These are phyloP conservation scores for Popillia japonica DNA, from an alignment of 1,140 invertebrate species.

Conservation along the genomic window DNA sequence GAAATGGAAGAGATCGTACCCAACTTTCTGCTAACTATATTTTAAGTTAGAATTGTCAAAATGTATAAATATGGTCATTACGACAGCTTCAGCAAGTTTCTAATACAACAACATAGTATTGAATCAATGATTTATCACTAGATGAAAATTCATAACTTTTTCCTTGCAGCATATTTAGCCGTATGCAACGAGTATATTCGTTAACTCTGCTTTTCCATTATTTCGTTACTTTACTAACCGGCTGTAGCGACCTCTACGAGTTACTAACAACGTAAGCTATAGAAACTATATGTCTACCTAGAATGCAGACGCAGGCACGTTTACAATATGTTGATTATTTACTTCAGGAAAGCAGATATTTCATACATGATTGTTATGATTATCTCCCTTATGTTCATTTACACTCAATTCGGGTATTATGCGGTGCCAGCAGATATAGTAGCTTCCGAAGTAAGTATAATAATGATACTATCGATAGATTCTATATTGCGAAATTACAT, in stretches of 20 bases:
- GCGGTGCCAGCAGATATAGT: background rate
- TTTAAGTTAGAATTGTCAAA: no score
- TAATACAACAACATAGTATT: no score
- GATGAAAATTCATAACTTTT: background rate
- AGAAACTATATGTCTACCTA: background rate
- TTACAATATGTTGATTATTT: background rate
- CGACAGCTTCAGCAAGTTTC: no score
- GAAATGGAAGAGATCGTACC: no score
- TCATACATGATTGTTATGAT: conserved; percentile 6
- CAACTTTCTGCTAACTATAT: no score
- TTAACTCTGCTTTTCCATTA: conserved; percentile 7
- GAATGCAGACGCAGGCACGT: background rate
- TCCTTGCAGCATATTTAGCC: background rate
- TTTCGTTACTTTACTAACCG: background rate
- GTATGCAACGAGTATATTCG: background rate
- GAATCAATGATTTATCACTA: no score
- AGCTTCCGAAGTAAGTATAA: background rate
- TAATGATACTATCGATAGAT: background rate
- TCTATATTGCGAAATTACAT: background rate
- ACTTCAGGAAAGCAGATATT: background rate
- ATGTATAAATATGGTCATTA: no score
- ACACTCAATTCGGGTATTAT: conserved; percentile 18
- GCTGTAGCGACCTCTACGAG: background rate
- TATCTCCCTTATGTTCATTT: background rate
- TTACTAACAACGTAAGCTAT: background rate